Base-by-base conservation (phyloP, 2,113 vertebrate species). In the Antechinus stuartii region DNA sequence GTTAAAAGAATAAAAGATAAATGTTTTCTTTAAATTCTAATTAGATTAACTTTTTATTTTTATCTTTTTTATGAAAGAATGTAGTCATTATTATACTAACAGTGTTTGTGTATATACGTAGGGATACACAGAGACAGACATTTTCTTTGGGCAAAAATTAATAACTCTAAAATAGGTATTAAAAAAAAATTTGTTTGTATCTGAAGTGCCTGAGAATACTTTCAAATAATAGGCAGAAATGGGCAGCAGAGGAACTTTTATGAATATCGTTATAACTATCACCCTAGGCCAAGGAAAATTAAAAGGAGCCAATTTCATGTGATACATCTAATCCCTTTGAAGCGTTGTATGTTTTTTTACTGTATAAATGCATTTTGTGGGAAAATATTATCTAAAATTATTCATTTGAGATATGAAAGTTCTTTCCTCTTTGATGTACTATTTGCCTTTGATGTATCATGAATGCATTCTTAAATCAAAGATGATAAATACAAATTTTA, bases 341-440 rank as follows among this genome's bases (percentile, higher is more conserved):
- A 91, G 19, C 7, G 55, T 89, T 91, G 57, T 92, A 55, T 93
- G 46, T 50, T 97, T 93, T 68, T 54, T 76, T 54, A 90, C 19
- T 49, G 9, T n/a, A 95, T 68, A 94, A 96, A 93, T 49, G 89
- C 50, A 89, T 94, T 94, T 91, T 54, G 27, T 54, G 55, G 49
- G 53, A 50, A 55, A 96, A 92, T 56, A 92, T 89, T 94, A 23
- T 92, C 54, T 55, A 89, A 76, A 96, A 92, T 35, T 54, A 90
- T 47, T 91, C 35, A 54, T 89, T 84, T 53, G 52, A 90, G 54
- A 68, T 52, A 55, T 8, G 49, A 57, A 6, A 42, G 0, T 26
- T 92, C 92, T 30, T 53, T 61, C 3, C 61, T 19, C 46, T 94
- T 50, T n/a, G 46, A 91, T 68, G 90, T 76, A 68, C 3, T 90